Base-by-base conservation (phyloP, 2,888 invertebrate species). In the Agrotis puta region DNA sequence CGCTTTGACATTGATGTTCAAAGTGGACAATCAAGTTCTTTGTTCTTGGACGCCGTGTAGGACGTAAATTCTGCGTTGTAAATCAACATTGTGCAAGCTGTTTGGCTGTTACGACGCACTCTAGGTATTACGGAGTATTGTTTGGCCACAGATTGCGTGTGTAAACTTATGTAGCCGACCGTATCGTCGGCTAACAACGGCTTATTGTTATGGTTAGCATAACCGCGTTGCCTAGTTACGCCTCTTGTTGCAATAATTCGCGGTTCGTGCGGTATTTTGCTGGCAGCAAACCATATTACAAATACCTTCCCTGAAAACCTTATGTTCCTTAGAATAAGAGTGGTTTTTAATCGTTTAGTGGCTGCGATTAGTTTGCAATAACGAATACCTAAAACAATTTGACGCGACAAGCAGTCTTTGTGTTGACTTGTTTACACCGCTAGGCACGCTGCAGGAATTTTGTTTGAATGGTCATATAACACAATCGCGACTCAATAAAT, bases 171-270 rank as follows among this genome's bases (percentile, higher is more conserved):
- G 87, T 85, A 83, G 82, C 73, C 71, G 81, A 81, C 77, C 87
- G 87, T 86, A 86, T 84, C 83, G 84, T 85, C 82, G 72, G 84
- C 84, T 86, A 88, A 88, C 88, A 88, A 89, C 90, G 85, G 85
- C 86, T 85, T 87, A 91, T 91, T 93, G 92, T 94, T 93, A 92
- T 92, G 91, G 89, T 90, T 89, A 89, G 88, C 89, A 89, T 91
- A 92, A 91, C 91, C 91, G 91, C 87, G 90, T 92, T 90, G 91
- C 91, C 89, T 89, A 89, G 91, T 91, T 92, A 91, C 87, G 88
- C 88, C 87, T 89, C 87, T 88, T 88, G 89, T 88, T 88, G 91
- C 88, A 91, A 92, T 88, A 85, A 85, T 89, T 88, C 85, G 87
- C 82, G 87, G 87, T 86, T 79, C 84, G 79, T 87, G 87, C 79